Evolutionary conservation across 2,888 invertebrate genomes (phyloP).

Genomic region (Drosophila pseudotalamancana): DNA sequence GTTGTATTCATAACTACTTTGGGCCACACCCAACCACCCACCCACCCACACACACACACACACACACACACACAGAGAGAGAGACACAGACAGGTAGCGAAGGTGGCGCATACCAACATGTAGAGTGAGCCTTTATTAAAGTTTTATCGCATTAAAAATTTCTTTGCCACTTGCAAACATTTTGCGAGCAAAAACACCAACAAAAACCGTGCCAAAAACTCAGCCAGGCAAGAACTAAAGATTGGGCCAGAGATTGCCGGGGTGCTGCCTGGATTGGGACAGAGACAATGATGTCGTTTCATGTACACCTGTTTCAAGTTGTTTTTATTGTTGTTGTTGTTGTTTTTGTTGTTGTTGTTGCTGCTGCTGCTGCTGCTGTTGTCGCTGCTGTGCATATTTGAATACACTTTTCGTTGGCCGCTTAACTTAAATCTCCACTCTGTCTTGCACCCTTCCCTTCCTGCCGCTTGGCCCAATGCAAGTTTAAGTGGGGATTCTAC

Average conservation of each 20-base stretch:
- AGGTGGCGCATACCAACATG: slow-evolving; percentile 8
- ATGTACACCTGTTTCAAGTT: slow-evolving; percentile 78
- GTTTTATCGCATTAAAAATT: slow-evolving; percentile 80
- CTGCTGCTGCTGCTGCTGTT: slow-evolving; percentile 40
- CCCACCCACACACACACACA: slow-evolving; percentile 4
- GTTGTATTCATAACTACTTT: slow-evolving; percentile 78
- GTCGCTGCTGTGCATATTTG: slow-evolving; percentile 70
- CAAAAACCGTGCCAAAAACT: slow-evolving; percentile 71
- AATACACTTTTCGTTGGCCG: slow-evolving; percentile 79
- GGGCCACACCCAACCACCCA: slow-evolving; percentile 52
- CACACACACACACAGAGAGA: neutral
- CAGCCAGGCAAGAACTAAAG: slow-evolving; percentile 59
- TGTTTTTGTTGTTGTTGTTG: slow-evolving; percentile 19
- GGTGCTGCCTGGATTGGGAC: slow-evolving; percentile 19
- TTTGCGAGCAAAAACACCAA: slow-evolving; percentile 64
- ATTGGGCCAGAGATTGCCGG: slow-evolving; percentile 32
- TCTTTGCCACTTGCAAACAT: slow-evolving; percentile 70
- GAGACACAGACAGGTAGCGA: neutral
- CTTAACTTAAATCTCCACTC: slow-evolving; percentile 72
- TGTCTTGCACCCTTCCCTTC: slow-evolving; percentile 9
- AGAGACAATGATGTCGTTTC: slow-evolving; percentile 76
- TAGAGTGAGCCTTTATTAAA: slow-evolving; percentile 75
- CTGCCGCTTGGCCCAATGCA: slow-evolving; percentile 46
- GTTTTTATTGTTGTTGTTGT: slow-evolving; percentile 64
- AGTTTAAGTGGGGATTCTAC: slow-evolving; percentile 62